Evolutionary conservation across 2,113 vertebrate species (phyloP), one percentile per base, ranked within the genome.

Genomic region (Numida meleagris): DNA sequence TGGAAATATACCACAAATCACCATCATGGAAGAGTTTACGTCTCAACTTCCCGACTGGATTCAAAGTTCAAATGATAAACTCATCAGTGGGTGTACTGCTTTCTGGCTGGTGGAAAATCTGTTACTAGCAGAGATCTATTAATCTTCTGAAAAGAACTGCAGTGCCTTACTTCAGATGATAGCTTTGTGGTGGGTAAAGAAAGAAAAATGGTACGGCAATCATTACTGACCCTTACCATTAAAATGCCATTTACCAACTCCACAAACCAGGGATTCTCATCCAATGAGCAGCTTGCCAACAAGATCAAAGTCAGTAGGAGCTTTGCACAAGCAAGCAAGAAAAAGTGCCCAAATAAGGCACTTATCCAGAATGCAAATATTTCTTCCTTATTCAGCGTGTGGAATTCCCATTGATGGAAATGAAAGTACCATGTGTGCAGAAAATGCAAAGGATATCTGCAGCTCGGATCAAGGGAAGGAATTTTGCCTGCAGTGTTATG

Each of bases 61-160:
- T 95, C 94, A 96, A 96, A 95, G 94, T 96, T 97, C 89, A 96
- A 95, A 95, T 87, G 75, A 95, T 93, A 96, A 96, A 97, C 94
- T 94, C 94, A 96, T 97, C 92, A 90, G 62, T 62, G 66, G 82
- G 85, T 80, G 65, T 92, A 78, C 31, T 18, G 78, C 94, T 68
- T 92, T 96, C 83, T 82, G 80, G 83, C 40, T 93, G 45, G 50
- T 82, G 86, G 82, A 93, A 95, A 90, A 96, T 67, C 82, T 90
- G 92, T 88, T 94, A 75, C 88, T 29, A 70, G 84, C 12, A 36
- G 62, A 90, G 92, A 94, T 73, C 95, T 62, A 95, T 97, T 96
- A 88, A 90, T 97, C 94, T 96, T 87, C 77, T 61, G 45, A 84
- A 85, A 85, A 61, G 63, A 75, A 66, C 42, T 50, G 45, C 58